Evolutionary conservation across 2,113 vertebrate species (phyloP), one percentile per base, ranked within the genome.

Genomic region (Nerophis ophidion): DNA sequence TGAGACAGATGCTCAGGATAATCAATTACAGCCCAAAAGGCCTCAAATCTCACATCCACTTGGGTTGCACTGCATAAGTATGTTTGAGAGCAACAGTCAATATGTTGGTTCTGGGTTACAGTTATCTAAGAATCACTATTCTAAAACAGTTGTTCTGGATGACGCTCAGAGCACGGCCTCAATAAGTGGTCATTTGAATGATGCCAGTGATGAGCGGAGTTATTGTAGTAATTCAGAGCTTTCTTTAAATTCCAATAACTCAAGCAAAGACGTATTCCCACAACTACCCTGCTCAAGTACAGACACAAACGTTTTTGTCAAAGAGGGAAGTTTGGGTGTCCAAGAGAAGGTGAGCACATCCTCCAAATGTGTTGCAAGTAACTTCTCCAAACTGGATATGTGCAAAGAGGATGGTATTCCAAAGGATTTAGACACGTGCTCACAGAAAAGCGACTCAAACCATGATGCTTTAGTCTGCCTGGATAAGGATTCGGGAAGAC

Each of bases 151-250:
- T 36, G 7, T 63, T 47, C 58, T 66, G 7, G 12, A 60, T 2
- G 51, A 40, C 5, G 48, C 47, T 54, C 52, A 5, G 26, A 59
- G 14, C 33, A 35, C 40, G 49, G 3, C 60, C 55, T 17, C 63
- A 6, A 56, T 51, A 4, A 50, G 10, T 48, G 4, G 36, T 54
- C 17, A 63, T 49, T 54, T 66, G 10, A 67, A 47, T 1, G 14
- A 65, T 62, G 9, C 8, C 14, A 57, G 9, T 69, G 61, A 63
- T 34, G 57, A 66, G 10, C 42, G 63, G 48, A 58, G 65, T 58
- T 69, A 73, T 68, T 69, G 66, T 65, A 76, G 66, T n/a, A 64
- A 76, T 61, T 44, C 60, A 46, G 60, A 85, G 26, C 53, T 57
- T 15, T 75, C 61, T 66, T 75, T 83, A 61, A 55, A 71, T n/a